Percentiles rank a stretch among this genome's conserved stretches.
These are phyloP conservation scores for Xiphophorus birchmanni DNA, from an alignment of 2,797 vertebrate genomes.

Conservation along the genomic window DNA sequence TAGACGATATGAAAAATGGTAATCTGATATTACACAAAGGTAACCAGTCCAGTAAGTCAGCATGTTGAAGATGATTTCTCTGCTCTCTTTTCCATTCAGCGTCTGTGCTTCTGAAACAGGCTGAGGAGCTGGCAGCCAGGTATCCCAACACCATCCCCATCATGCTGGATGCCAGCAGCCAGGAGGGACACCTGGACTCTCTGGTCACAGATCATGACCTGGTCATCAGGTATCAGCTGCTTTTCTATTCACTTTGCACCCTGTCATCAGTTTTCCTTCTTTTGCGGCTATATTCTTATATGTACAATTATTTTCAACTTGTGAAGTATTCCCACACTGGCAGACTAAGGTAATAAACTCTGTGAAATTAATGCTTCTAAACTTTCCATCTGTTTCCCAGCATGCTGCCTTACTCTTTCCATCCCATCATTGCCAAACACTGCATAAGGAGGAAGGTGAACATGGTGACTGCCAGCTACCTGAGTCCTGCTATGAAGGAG, in stretches of 20 bases:
- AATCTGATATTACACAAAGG: neutral
- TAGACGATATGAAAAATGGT: too few species aligned
- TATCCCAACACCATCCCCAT: conserved; percentile 87
- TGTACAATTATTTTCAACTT: neutral
- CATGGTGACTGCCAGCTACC: conserved; percentile 95
- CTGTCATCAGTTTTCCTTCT: neutral
- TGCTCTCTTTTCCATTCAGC: conserved; percentile 70
- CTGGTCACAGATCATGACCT: conserved; percentile 90
- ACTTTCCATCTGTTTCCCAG: conserved; percentile 41
- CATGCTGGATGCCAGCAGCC: conserved; percentile 83
- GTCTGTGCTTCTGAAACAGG: conserved; percentile 86
- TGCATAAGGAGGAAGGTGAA: conserved; percentile 92
- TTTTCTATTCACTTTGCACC: neutral
- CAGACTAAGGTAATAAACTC: neutral
- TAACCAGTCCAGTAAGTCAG: too few species aligned
- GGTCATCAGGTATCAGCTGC: conserved; percentile 88
- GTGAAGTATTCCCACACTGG: neutral
- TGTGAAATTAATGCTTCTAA: neutral
- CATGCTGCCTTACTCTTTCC: conserved; percentile 88
- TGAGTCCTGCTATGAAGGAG: conserved; percentile 90
- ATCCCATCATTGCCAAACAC: conserved; percentile 90
- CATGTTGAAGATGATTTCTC: neutral
- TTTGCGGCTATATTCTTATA: neutral
- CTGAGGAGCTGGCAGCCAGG: conserved; percentile 84
- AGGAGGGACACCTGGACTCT: conserved; percentile 84